Percentiles rank a stretch among this genome's conserved stretches.
phyloP scores from a whole-genome alignment of 1,140 invertebrate genomes.

The Drusus annulatus region DNA sequence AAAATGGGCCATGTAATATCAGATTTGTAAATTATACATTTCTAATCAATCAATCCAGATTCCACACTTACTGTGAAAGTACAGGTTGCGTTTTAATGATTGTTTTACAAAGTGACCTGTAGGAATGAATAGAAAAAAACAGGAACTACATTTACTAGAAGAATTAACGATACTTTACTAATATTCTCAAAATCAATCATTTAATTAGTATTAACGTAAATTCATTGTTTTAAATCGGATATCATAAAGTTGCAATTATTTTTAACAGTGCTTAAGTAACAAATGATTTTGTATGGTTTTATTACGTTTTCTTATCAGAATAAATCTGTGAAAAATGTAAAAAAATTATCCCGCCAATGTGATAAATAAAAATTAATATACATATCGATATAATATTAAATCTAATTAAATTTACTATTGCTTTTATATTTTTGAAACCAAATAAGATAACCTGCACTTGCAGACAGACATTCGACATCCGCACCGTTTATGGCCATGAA shows the following conservation, averaged over 20 bases:
- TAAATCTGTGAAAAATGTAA: too few species aligned
- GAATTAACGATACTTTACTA: not conserved
- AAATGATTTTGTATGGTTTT: too few species aligned
- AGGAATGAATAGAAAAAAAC: too few species aligned
- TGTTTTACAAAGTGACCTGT: too few species aligned
- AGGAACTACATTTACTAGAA: not conserved
- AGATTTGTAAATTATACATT: not conserved
- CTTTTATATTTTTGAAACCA: not conserved
- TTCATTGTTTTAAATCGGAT: not conserved
- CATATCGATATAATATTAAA: not conserved
- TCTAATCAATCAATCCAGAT: too few species aligned
- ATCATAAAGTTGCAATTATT: too few species aligned
- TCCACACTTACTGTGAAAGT: too few species aligned
- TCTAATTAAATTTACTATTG: not conserved
- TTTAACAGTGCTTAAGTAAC: too few species aligned
- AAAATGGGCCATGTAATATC: not conserved
- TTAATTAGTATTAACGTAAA: not conserved
- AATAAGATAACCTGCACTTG: not conserved
- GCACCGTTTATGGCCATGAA: constrained; percentile 3
- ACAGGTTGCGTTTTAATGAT: too few species aligned
- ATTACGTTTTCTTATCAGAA: too few species aligned
- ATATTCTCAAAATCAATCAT: not conserved
- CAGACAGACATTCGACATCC: not conserved
- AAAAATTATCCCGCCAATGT: too few species aligned
- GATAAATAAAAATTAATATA: too few species aligned